Evolutionary conservation across 2,888 invertebrate genomes (phyloP).

Genomic region (Drosophila histrio): DNA sequence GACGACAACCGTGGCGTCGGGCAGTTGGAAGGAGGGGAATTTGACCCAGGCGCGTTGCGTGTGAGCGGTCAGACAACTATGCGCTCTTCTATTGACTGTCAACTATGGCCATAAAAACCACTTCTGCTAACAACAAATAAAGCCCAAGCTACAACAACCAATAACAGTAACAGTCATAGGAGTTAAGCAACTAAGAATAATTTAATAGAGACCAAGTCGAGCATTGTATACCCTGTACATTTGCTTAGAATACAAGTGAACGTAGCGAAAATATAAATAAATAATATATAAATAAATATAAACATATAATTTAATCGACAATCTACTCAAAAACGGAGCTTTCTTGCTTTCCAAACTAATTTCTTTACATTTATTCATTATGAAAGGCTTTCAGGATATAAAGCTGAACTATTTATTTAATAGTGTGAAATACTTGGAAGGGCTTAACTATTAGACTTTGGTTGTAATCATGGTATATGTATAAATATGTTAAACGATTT

Average conservation of each 20-base stretch:
- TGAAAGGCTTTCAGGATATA: no score
- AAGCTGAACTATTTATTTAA: no score
- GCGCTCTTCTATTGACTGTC: slow-evolving; percentile 61
- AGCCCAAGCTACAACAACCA: slow-evolving; percentile 17
- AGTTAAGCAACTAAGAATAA: slow-evolving; percentile 15
- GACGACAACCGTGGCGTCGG: slow-evolving; percentile 8
- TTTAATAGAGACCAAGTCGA: neutral
- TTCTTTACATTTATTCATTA: no score
- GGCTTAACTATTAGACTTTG: no score
- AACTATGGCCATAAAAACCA: slow-evolving; percentile 70
- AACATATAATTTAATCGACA: no score
- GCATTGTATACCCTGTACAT: slow-evolving; percentile 1
- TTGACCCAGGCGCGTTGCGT: neutral
- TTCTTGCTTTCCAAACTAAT: no score
- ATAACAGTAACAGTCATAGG: slow-evolving; percentile 13
- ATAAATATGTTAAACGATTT: no score
- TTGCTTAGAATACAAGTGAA: neutral
- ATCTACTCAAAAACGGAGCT: no score
- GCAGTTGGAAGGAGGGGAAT: neutral
- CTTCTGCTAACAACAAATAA: slow-evolving; percentile 61
- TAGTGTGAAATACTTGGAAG: no score
- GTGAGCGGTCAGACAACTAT: slow-evolving; percentile 51
- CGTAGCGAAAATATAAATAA: no score
- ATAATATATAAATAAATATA: no score
- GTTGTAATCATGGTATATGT: no score